Conservation (phyloP, 92 coral and sea anemone genomes). For the Epizoanthus ramosus region DNA sequence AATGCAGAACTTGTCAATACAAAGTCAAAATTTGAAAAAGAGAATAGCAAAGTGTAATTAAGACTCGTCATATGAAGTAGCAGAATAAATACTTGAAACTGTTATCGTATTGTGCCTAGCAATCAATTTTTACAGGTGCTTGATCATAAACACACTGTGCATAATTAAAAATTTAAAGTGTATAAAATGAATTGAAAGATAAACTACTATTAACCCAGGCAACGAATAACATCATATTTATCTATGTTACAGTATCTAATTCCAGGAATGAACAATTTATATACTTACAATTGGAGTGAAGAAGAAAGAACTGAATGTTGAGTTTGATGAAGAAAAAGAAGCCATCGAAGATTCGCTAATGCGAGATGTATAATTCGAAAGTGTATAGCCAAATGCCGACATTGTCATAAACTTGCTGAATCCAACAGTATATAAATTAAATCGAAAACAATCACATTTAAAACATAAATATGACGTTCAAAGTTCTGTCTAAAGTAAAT, state of each 20-base stretch:
- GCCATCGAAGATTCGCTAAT: neutral
- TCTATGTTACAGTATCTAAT: too few relatives aligned
- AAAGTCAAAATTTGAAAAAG: too few relatives aligned
- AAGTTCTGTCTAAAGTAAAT: neutral
- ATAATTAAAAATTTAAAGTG: too few relatives aligned
- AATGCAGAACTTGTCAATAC: too few relatives aligned
- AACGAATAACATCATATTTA: neutral
- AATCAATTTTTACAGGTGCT: too few relatives aligned
- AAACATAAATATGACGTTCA: too few relatives aligned
- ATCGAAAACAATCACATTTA: conserved; percentile 2
- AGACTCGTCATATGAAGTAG: too few relatives aligned
- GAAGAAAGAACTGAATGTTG: conserved; percentile 18
- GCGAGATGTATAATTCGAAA: neutral
- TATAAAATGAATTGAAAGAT: too few relatives aligned
- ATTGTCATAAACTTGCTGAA: conserved; percentile 6
- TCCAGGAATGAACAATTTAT: neutral
- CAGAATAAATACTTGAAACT: too few relatives aligned
- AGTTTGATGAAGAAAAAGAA: neutral
- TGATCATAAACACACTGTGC: too few relatives aligned
- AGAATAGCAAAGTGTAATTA: too few relatives aligned
- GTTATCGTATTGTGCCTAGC: too few relatives aligned
- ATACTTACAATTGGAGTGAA: conserved; percentile 37
- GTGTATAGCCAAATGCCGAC: neutral
- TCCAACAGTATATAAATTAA: neutral
- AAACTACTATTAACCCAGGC: neutral